A percentile compares a stretch with the other conserved stretches of the same genome.
Evolutionary conservation across 1,140 invertebrate species (phyloP).

Genomic region (Acromyrmex heyeri): DNA sequence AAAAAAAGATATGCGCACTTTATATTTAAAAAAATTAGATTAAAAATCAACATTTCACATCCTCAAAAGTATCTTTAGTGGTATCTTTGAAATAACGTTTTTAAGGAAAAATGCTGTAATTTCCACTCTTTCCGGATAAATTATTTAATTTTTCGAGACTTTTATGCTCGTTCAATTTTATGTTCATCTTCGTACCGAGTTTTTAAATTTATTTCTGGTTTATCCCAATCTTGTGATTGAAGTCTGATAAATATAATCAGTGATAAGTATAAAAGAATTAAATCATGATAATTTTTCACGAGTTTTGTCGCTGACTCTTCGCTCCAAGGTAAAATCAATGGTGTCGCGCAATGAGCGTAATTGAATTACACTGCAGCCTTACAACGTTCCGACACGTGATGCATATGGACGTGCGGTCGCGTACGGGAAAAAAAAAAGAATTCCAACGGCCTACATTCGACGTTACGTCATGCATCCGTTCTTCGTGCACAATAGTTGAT

Average conservation of each 20-base stretch:
- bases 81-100: neutral
- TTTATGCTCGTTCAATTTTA: neutral
- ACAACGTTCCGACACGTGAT: slow-evolving; percentile 47
- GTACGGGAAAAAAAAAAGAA: slow-evolving; percentile 42
- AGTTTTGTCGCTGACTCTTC: neutral
- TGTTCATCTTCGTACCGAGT: neutral
- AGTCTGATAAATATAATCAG: neutral
- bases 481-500: slow-evolving; percentile 50
- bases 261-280: slow-evolving; percentile 9
- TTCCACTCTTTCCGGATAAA: too few relatives aligned
- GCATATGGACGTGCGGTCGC: slow-evolving; percentile 18
- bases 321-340: slow-evolving; percentile 21
- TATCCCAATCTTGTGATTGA: neutral
- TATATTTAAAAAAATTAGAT: slow-evolving; percentile 1
- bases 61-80: neutral
- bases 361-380: slow-evolving; percentile 47
- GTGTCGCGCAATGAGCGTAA: slow-evolving; percentile 28
- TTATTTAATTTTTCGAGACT: neutral
- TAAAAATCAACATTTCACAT: neutral
- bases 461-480: slow-evolving; percentile 42
- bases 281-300: neutral
- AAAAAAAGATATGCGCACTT: neutral
- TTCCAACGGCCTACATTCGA: slow-evolving; percentile 50
- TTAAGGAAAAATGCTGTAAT: neutral
- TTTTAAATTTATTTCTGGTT: neutral